Evolutionary conservation across 1,140 invertebrate genomes (phyloP).

Genomic region (Heterodera carotae): DNA sequence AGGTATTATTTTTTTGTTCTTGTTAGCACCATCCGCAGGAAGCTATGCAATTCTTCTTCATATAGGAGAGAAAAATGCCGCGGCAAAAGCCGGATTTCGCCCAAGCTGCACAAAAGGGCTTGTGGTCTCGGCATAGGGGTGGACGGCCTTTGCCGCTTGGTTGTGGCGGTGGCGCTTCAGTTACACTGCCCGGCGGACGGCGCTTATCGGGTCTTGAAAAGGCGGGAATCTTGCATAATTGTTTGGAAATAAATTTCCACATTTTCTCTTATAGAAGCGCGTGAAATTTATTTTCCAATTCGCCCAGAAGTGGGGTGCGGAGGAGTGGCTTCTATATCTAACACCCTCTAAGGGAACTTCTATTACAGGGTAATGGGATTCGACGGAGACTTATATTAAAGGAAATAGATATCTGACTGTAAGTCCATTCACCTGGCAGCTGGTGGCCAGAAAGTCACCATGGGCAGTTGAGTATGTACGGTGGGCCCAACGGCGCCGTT

Average conservation of each 20-base stretch:
- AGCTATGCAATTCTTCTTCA: conserved; percentile 61
- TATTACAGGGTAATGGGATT: no score
- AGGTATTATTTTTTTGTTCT: background rate
- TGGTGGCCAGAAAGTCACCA: conserved; percentile 54
- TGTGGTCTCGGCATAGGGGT: conserved; percentile 51
- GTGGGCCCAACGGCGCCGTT: conserved; percentile 32
- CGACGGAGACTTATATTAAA: no score
- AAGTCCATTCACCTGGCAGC: conserved; percentile 15
- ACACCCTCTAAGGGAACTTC: no score
- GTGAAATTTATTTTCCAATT: no score
- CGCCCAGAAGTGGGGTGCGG: no score
- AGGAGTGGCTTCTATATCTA: no score
- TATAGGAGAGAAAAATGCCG: conserved; percentile 61
- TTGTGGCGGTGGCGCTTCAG: conserved; percentile 19
- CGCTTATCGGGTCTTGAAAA: background rate
- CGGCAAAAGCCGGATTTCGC: conserved; percentile 61
- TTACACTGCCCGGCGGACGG: background rate
- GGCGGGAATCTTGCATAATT: background rate
- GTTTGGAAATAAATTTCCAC: no score
- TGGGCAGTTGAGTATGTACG: conserved; percentile 39
- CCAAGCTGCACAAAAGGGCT: conserved; percentile 63
- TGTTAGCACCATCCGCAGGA: conserved; percentile 56
- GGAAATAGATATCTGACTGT: no score
- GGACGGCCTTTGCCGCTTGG: conserved; percentile 19
- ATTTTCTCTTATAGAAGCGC: no score